Conservation (phyloP, 2,113 vertebrate genomes). For the Sorex araneus region DNA sequence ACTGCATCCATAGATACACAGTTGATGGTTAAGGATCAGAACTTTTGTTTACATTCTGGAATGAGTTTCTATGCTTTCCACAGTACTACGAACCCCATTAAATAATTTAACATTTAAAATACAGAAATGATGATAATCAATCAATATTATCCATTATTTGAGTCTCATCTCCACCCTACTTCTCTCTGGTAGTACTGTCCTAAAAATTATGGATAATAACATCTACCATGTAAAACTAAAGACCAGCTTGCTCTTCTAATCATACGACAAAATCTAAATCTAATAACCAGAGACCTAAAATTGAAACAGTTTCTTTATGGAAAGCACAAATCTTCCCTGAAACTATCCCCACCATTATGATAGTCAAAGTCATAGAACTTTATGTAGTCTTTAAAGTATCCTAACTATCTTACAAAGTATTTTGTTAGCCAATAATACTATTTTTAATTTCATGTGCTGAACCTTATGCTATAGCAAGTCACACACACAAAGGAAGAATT, state of each 20-base stretch:
- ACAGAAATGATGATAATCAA: neutral
- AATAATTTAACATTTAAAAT: neutral
- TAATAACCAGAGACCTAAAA: conserved; percentile 4
- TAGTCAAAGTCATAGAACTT: conserved; percentile 10
- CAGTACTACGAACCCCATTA: neutral
- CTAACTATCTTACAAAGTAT: neutral
- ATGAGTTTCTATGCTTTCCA: neutral
- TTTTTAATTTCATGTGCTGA: neutral
- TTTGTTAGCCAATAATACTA: neutral
- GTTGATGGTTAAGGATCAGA: conserved; percentile 36
- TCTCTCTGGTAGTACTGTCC: neutral
- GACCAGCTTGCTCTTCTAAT: neutral
- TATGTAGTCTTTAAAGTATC: neutral
- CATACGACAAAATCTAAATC: conserved; percentile 51
- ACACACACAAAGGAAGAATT: neutral
- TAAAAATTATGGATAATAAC: neutral
- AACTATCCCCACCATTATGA: neutral
- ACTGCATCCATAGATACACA: neutral
- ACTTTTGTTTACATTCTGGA: neutral
- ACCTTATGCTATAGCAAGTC: neutral
- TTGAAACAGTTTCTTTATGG: neutral
- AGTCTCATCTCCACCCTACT: neutral
- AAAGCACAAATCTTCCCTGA: conserved; percentile 38
- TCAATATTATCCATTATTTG: neutral
- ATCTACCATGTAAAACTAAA: neutral